These are phyloP conservation scores for Lepilemur ruficaudatus DNA, from an alignment of 2,797 vertebrate genomes.

Conservation along the genomic window DNA sequence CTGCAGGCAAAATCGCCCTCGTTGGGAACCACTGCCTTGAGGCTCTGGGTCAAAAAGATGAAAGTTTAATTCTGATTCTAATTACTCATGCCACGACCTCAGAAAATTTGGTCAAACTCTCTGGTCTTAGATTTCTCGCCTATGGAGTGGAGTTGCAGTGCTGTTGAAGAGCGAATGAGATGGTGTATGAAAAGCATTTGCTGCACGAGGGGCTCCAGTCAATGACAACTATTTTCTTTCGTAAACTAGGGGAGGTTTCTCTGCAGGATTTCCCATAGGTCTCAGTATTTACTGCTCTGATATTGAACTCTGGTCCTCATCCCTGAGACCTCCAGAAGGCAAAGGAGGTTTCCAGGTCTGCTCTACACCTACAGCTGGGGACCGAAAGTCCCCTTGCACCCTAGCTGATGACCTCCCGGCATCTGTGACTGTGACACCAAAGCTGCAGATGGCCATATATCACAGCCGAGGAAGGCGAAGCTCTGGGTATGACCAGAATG, in stretches of 20 bases:
- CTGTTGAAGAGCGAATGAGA: neutral
- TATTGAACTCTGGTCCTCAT: neutral
- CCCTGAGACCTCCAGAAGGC: neutral
- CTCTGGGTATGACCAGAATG: constrained; percentile 17
- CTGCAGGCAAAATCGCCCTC: neutral
- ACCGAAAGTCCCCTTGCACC: neutral
- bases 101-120: neutral
- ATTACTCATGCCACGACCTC: neutral
- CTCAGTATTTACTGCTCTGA: neutral
- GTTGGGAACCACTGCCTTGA: neutral
- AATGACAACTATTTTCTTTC: neutral
- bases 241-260: neutral
- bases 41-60: neutral
- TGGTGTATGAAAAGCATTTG: neutral
- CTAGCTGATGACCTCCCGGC: neutral
- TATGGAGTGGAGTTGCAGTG: accelerated
- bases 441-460: neutral
- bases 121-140: neutral
- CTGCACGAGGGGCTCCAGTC: neutral
- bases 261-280: neutral
- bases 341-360: neutral
- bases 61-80: neutral
- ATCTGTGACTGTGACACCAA: neutral
- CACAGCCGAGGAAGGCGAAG: constrained; percentile 17
- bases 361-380: neutral